These are phyloP conservation scores for Gymnosoma rotundatum DNA, from an alignment of 2,888 invertebrate species.

Conservation along the genomic window DNA sequence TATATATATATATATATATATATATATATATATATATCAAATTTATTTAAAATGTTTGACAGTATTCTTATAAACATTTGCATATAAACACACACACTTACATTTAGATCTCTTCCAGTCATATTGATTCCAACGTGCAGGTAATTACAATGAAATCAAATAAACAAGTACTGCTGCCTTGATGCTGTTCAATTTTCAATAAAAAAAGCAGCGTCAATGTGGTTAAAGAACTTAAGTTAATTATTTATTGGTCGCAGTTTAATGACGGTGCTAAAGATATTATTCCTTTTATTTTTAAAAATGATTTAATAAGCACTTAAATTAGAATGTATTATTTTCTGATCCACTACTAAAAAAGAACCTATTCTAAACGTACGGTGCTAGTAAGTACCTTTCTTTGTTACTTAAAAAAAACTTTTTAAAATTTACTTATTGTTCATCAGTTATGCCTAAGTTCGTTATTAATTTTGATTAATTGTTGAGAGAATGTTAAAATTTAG, in stretches of 20 bases:
- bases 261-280: neutral
- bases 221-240: conserved; percentile 28
- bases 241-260: conserved; percentile 1
- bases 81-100: neutral
- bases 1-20: too few species aligned
- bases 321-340: neutral
- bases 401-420: too few species aligned
- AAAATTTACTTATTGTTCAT: too few species aligned
- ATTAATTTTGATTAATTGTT: too few species aligned
- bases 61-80: neutral
- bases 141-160: conserved; percentile 29
- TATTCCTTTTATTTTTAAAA: neutral
- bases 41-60: neutral
- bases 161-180: conserved; percentile 38
- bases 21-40: neutral
- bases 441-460: too few species aligned
- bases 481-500: too few species aligned
- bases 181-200: conserved; percentile 40
- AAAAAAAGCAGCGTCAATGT: conserved; percentile 28
- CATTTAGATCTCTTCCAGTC: conserved; percentile 1
- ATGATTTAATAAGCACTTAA: neutral
- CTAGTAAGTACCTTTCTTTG: too few species aligned
- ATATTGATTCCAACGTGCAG: conserved; percentile 4
- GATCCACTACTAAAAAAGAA: neutral
- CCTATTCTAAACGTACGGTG: too few species aligned